Base-by-base conservation (phyloP, 2,888 invertebrate genomes). In the Brenthis ino region DNA sequence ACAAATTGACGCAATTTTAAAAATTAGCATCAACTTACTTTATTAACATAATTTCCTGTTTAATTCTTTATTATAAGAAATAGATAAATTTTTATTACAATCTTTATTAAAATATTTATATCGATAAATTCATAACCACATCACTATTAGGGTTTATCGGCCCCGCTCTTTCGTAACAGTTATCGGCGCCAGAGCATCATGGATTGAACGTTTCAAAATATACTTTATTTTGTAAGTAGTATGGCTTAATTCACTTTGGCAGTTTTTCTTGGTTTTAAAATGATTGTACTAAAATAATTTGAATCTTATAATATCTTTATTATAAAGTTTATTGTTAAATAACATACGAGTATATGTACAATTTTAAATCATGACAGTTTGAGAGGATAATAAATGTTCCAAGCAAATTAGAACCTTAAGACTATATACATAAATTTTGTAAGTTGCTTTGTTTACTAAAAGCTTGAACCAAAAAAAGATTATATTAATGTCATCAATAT, bases 71-170 rank as follows among this genome's bases (percentile, higher is more conserved):
- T 37, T 37, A 37, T 8, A 37, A 6, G 6, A 37, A 37, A 0
- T 37, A 37, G 6, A 37, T 6, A 20, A 20, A 6, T 37, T 6
- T 37, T 37, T 37, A 37, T 37, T 37, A 33, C 33, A 33, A 33
- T 37, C 6, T 6, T 37, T 37, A 37, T 37, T 37, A 37, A 37
- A 37, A 37, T 37, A 37, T 37, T 37, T 20, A 20, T 20, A 54
- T 54, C 54, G 24, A 54, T 12, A 24, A 2, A 54, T 3, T 54
- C 54, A 5, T 24, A 54, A 47, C 2, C 20, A 74, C 74, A 65
- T 72, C 73, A 73, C 75, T 76, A 73, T 43, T 14, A 51, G 53
- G 60, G 74, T 70, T 70, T 72, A 73, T 69, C 55, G 64, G 69
- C 71, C 68, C 65, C 74, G 71, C 72, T 70, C 69, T 72, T 53